A percentile compares a stretch with the other conserved stretches of the same genome.
phyloP scores from a whole-genome alignment of 2,888 invertebrate species.

The Punctoribates punctum region DNA sequence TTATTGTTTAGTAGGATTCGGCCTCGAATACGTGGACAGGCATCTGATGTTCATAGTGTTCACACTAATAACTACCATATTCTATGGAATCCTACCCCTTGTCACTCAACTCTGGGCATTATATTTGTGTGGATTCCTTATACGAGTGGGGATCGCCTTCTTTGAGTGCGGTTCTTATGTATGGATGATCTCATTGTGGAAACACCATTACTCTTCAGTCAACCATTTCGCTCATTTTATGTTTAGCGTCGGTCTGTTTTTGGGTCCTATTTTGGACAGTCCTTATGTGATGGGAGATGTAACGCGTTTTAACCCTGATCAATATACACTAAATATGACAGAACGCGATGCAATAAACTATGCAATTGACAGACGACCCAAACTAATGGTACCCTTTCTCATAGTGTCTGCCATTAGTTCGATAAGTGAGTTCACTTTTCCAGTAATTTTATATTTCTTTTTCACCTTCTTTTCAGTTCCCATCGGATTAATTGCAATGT shows the following conservation, averaged over 20 bases:
- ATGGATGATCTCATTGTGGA: neutral
- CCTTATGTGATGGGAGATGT: neutral
- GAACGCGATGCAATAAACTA: neutral
- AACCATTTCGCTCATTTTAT: neutral
- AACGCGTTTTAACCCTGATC: neutral
- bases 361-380: neutral
- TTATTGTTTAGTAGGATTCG: neutral
- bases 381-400: neutral
- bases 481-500: no score
- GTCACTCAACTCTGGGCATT: neutral
- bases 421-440: no score
- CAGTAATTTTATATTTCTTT: no score
- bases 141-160: neutral
- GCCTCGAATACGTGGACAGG: neutral
- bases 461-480: no score
- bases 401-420: no score
- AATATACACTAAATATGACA: neutral
- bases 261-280: neutral
- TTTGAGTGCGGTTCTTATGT: neutral
- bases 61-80: neutral
- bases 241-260: neutral
- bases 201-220: neutral
- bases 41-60: neutral
- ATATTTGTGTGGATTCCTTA: neutral
- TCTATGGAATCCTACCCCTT: neutral